Conservation (phyloP, 1,140 invertebrate genomes). For the Pogonus chalceus region DNA sequence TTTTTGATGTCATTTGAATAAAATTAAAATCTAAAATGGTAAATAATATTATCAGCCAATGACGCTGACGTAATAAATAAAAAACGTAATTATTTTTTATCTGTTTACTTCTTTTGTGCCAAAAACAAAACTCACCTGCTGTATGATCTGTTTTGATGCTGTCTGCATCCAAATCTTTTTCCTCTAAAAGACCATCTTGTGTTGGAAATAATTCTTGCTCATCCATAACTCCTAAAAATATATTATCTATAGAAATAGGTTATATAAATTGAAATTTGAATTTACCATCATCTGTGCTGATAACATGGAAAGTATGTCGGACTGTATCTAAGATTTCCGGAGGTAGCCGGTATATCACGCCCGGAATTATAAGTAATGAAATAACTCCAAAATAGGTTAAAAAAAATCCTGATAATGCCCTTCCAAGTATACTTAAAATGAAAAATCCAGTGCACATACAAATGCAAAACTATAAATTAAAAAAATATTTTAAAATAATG, state of each 20-base stretch:
- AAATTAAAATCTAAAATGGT: too few relatives aligned
- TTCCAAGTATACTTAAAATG: background rate
- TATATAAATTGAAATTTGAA: background rate
- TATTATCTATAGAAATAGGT: background rate
- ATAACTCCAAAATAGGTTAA: background rate
- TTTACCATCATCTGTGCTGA: background rate
- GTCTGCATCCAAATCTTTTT: background rate
- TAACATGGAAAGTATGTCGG: background rate
- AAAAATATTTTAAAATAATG: background rate
- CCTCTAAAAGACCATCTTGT: background rate
- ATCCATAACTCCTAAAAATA: background rate
- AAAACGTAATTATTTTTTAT: too few relatives aligned
- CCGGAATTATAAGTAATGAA: background rate
- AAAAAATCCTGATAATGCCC: background rate
- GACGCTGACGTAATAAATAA: too few relatives aligned
- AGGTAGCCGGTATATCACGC: background rate
- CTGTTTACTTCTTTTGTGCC: too few relatives aligned
- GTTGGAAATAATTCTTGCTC: background rate
- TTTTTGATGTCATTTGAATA: too few relatives aligned
- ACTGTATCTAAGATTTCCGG: background rate
- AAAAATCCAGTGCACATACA: slow-evolving; percentile 5
- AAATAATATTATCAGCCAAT: too few relatives aligned
- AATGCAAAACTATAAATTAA: background rate
- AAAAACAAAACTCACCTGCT: background rate
- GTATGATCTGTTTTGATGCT: background rate